A percentile compares a stretch with the other conserved stretches of the same genome.
Conservation (phyloP, 2,113 vertebrate genomes). For the Callaeas wilsoni region DNA sequence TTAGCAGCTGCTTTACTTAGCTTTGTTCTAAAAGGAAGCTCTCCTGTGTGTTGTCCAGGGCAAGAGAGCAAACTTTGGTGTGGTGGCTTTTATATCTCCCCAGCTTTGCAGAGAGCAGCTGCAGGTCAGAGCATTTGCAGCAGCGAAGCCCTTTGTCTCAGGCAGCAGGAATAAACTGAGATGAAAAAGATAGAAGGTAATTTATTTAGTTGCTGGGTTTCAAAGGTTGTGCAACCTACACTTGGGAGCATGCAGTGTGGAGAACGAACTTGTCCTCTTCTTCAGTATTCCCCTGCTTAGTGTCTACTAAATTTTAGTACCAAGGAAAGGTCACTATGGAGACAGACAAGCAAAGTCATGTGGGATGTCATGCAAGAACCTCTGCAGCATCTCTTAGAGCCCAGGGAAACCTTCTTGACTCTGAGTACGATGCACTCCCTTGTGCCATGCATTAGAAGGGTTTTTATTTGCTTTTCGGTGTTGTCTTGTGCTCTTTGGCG, state of each 20-base stretch:
- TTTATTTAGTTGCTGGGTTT: neutral
- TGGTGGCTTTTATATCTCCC: neutral
- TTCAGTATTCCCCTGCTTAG: neutral
- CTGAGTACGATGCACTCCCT: rapidly evolving
- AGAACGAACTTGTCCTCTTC: neutral
- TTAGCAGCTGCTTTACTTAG: neutral
- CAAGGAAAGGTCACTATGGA: neutral
- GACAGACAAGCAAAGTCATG: rapidly evolving
- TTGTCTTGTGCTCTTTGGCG: neutral
- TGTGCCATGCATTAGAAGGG: neutral
- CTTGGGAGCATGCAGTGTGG: neutral
- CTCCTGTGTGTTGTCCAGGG: neutral
- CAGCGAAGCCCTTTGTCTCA: neutral
- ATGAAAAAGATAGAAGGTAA: neutral
- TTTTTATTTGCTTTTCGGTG: neutral
- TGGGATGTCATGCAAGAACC: neutral
- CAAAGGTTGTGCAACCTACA: neutral
- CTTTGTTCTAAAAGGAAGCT: neutral
- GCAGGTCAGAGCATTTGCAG: neutral
- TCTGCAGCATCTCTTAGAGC: neutral
- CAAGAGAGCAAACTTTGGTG: neutral
- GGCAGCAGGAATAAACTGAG: neutral
- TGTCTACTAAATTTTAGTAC: neutral
- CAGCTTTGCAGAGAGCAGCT: neutral
- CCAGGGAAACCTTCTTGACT: neutral